Conservation (phyloP, 2,797 vertebrate genomes). For the Labroides dimidiatus region DNA sequence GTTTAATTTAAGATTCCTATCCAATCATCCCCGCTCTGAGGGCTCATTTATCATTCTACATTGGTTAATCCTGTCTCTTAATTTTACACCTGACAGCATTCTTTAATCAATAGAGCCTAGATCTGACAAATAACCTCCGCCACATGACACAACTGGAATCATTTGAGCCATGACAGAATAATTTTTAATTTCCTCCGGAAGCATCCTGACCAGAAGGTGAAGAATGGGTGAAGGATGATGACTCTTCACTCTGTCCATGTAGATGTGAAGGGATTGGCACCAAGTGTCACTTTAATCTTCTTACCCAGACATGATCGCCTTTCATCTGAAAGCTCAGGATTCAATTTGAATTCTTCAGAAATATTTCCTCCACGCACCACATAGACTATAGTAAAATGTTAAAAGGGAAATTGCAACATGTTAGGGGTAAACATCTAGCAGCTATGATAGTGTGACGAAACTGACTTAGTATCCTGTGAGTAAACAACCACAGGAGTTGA, state of each 20-base stretch:
- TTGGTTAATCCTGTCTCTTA: background rate
- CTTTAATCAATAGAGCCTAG: conserved; percentile 1
- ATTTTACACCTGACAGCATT: background rate
- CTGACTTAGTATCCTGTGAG: conserved; percentile 6
- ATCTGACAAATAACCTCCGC: background rate
- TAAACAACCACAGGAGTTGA: conserved; percentile 4
- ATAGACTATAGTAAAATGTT: conserved; percentile 12
- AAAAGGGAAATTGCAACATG: conserved; percentile 12
- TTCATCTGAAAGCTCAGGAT: conserved; percentile 42
- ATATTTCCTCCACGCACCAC: conserved; percentile 35
- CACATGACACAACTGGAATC: background rate
- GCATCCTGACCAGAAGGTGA: background rate
- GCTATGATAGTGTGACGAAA: conserved; percentile 23
- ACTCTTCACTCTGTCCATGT: conserved; percentile 13
- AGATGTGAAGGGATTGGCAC: conserved; percentile 13
- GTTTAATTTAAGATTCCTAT: background rate
- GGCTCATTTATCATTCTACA: background rate
- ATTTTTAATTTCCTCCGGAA: conserved; percentile 7
- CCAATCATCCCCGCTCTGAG: background rate
- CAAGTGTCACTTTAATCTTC: conserved; percentile 46
- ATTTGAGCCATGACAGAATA: background rate
- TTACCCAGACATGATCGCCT: conserved; percentile 40
- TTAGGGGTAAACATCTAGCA: conserved; percentile 22
- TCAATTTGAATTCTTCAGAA: conserved; percentile 49
- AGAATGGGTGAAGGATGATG: conserved; percentile 8